These are phyloP conservation scores for Chondrosia reniformis DNA, from an alignment of 37 sponge, comb jelly and placozoan species.

Conservation along the genomic window DNA sequence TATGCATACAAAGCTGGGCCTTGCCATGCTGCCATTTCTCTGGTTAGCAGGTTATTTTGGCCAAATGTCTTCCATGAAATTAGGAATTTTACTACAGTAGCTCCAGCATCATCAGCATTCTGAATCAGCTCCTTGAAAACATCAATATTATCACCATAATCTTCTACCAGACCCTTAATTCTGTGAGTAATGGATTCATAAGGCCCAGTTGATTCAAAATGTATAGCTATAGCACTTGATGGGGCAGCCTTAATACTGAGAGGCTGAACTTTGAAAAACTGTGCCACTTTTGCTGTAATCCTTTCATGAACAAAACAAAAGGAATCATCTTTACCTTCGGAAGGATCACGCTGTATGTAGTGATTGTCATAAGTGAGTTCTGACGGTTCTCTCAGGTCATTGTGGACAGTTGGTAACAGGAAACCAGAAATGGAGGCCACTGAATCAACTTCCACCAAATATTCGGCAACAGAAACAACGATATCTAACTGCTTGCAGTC, in stretches of 20 bases:
- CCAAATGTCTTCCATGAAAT: constrained; percentile 49
- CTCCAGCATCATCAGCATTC: constrained; percentile 91
- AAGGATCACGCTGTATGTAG: neutral
- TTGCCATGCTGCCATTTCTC: constrained; percentile 71
- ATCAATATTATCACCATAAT: constrained; percentile 58
- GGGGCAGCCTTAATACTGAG: constrained; percentile 50
- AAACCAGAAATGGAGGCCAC: neutral
- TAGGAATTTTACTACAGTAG: constrained; percentile 75
- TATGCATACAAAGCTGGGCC: constrained; percentile 79
- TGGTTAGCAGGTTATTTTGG: constrained; percentile 23
- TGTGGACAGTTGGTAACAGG: neutral
- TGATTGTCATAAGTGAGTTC: neutral
- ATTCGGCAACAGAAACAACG: constrained; percentile 8
- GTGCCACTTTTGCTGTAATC: constrained; percentile 25
- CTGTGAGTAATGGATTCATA: constrained; percentile 63
- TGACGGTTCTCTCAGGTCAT: neutral
- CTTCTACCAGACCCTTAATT: constrained; percentile 47
- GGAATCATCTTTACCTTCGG: neutral
- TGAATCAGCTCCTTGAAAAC: constrained; percentile 86
- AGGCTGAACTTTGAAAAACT: constrained; percentile 42
- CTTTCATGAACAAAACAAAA: constrained; percentile 30
- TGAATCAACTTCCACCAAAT: neutral
- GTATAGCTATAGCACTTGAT: constrained; percentile 24
- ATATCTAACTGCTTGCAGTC: constrained; percentile 9
- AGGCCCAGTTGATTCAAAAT: constrained; percentile 27